A percentile compares a stretch with the other conserved stretches of the same genome.
These are phyloP conservation scores for Pygoscelis adeliae DNA, from an alignment of 2,113 vertebrate genomes.

Conservation along the genomic window DNA sequence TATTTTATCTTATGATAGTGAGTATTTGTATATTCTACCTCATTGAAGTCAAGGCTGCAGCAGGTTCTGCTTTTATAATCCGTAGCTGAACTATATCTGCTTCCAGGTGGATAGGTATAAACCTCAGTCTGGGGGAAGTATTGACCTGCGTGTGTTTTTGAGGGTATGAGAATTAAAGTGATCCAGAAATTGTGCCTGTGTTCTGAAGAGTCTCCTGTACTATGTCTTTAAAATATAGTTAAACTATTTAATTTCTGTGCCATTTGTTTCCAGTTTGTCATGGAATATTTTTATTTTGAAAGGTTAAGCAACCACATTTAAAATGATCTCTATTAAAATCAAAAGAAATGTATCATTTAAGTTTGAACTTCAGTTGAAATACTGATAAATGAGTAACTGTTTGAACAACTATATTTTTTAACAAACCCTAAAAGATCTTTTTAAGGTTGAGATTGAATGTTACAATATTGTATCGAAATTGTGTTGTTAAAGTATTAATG, in stretches of 20 bases:
- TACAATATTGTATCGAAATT: neutral
- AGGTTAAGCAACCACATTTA: neutral
- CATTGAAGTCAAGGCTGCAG: neutral
- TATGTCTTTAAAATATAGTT: neutral
- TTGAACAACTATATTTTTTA: neutral
- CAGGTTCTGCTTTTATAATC: neutral
- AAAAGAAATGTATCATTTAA: neutral
- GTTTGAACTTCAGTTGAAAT: neutral
- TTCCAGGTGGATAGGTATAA: neutral
- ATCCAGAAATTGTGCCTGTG: neutral
- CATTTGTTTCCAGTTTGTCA: neutral
- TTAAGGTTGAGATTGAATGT: neutral
- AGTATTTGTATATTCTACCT: conserved; percentile 42
- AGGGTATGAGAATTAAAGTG: neutral
- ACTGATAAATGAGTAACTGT: neutral
- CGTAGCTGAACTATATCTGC: neutral
- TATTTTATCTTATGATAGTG: conserved; percentile 94
- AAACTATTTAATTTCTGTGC: neutral
- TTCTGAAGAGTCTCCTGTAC: neutral
- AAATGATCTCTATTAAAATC: neutral
- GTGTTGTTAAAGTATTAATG: neutral
- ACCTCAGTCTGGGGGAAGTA: neutral
- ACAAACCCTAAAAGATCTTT: neutral
- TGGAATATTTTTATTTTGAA: neutral
- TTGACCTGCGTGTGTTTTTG: neutral